phyloP scores from a whole-genome alignment of 2,888 invertebrate genomes.

The Artemia sinica region DNA sequence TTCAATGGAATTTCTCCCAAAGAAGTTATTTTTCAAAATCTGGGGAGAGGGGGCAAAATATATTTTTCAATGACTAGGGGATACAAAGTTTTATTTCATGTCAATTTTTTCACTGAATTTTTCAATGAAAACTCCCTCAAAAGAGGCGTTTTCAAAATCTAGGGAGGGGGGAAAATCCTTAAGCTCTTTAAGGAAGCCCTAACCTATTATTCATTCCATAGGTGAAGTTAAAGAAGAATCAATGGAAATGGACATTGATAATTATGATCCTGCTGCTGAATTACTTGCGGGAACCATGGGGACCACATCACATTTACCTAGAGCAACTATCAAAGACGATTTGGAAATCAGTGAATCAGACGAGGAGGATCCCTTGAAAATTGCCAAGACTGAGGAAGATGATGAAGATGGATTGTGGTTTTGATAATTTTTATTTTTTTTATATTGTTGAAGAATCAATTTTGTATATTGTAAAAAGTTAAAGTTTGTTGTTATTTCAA shows the following conservation, averaged over 20 bases:
- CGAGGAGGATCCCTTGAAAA: constrained; percentile 35
- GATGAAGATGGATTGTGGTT: constrained; percentile 41
- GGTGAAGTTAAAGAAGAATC: constrained; percentile 37
- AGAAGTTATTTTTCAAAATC: too few species aligned
- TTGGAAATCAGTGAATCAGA: constrained; percentile 60
- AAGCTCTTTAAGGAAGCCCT: too few species aligned
- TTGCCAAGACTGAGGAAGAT: constrained; percentile 36
- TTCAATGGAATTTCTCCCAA: too few species aligned
- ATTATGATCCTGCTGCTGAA: constrained; percentile 48
- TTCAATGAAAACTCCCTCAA: too few species aligned
- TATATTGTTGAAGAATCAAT: background rate
- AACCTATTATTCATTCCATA: background rate
- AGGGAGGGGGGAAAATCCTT: too few species aligned
- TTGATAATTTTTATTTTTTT: constrained; percentile 29
- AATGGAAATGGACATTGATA: constrained; percentile 51
- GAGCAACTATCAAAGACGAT: constrained; percentile 46
- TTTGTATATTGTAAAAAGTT: too few species aligned
- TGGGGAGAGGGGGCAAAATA: too few species aligned
- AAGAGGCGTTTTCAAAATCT: too few species aligned
- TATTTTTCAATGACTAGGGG: too few species aligned
- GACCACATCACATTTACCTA: constrained; percentile 32
- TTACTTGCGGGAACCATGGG: constrained; percentile 22
- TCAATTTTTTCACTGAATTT: too few species aligned
- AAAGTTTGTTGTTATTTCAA: too few species aligned
- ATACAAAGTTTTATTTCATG: too few species aligned